phyloP scores from a whole-genome alignment of 2,888 invertebrate species.

The Nyleta sp. region DNA sequence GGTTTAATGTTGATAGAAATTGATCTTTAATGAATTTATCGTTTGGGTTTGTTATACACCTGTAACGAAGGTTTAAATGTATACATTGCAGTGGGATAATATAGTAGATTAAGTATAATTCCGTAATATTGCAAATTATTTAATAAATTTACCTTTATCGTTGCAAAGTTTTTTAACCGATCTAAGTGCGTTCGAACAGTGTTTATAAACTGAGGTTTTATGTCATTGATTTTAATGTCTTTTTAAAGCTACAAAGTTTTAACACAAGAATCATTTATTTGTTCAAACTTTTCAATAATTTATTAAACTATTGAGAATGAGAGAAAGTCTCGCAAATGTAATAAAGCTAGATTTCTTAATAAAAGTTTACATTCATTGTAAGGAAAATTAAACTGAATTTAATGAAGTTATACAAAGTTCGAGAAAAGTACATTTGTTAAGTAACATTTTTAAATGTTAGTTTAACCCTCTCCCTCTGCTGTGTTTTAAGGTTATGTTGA shows the following conservation, averaged over 20 bases:
- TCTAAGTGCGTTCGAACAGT: no score
- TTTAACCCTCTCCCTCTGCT: no score
- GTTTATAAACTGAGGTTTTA: no score
- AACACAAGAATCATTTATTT: neutral
- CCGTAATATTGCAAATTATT: neutral
- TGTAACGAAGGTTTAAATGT: neutral
- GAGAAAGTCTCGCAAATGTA: neutral
- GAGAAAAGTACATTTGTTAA: neutral
- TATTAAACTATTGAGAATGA: neutral
- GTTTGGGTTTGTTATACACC: neutral
- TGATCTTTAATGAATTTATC: slow-evolving; percentile 32
- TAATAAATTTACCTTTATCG: no score
- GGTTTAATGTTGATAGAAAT: slow-evolving; percentile 8
- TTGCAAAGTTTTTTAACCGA: no score
- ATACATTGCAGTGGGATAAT: neutral
- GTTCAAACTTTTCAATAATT: slow-evolving; percentile 2
- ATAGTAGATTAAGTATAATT: neutral
- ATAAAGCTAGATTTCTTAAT: slow-evolving; percentile 5
- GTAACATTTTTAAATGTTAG: neutral
- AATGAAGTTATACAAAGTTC: slow-evolving; percentile 12
- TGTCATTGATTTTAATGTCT: neutral
- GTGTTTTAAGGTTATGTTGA: no score
- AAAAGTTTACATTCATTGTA: neutral
- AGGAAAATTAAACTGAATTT: slow-evolving; percentile 10
- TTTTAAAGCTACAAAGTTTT: neutral